Evolutionary conservation across 2,113 vertebrate genomes (phyloP).

Genomic region (Brachyhypopomus occidentalis): DNA sequence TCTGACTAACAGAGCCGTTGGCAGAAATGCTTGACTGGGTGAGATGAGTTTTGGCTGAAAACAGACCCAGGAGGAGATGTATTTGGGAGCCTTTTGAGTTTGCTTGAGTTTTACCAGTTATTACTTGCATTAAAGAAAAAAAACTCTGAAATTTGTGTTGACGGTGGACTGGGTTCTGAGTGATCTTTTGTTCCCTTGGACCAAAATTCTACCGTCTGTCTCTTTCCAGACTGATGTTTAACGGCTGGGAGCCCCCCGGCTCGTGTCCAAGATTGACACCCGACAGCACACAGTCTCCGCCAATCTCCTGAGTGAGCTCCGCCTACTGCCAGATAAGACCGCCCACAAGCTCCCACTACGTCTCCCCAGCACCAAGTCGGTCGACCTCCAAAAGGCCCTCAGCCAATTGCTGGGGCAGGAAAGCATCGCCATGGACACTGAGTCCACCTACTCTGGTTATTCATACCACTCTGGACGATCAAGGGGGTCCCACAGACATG

Average conservation of each 20-base stretch:
- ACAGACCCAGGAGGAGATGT: not conserved
- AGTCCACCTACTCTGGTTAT: constrained; percentile 94
- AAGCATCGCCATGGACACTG: constrained; percentile 87
- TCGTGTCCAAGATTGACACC: constrained; percentile 61
- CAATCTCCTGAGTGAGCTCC: constrained; percentile 64
- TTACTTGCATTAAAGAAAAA: not conserved
- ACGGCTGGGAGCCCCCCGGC: constrained; percentile 41
- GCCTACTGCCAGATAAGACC: constrained; percentile 54
- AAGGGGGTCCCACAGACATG: constrained; percentile 89
- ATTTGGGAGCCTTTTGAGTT: not conserved
- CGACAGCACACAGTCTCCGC: constrained; percentile 53
- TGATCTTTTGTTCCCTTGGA: not conserved
- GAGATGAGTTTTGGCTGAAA: not conserved
- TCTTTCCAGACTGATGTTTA: constrained; percentile 69
- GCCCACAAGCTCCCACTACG: constrained; percentile 48
- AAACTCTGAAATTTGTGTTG: not conserved
- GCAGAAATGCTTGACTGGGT: not conserved
- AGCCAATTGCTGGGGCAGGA: constrained; percentile 55
- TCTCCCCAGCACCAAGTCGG: constrained; percentile 46
- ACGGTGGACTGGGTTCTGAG: not conserved
- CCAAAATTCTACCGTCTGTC: not conserved
- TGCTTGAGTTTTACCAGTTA: not conserved
- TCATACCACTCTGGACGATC: constrained; percentile 95
- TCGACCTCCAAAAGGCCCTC: constrained; percentile 44
- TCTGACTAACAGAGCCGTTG: not conserved